Base-by-base conservation (phyloP, 2,113 vertebrate genomes). In the Hippocampus abdominalis region DNA sequence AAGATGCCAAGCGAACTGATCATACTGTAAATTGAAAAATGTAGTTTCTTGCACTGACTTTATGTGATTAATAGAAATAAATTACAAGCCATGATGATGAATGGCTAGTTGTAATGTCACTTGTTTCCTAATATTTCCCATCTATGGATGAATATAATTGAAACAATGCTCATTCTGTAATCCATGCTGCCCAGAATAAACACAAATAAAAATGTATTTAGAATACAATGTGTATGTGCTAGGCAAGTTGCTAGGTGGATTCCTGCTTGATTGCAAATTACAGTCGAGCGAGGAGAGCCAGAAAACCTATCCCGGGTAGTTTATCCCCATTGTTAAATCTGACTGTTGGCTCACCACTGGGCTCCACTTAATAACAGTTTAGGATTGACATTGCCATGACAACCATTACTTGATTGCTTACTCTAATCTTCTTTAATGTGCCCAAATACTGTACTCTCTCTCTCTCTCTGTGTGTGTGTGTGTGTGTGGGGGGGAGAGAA, bases 361-460 rank as follows among this genome's bases (percentile, higher is more conserved):
- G 87, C 82, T 84, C 84, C 70, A 76, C 80, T 86, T 90, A 92
- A 91, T 90, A 79, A 90, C 84, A 88, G 79, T 84, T 81, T 78
- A 84, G 81, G 83, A 79, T 83, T 86, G 75, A 54, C 64, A 87
- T 90, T 90, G 71, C 86, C 83, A 86, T 89, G 82, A 63, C 83
- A 71, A 92, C 91, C 72, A 75, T 70, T 66, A 78, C 84, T 89
- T 92, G 87, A 92, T 91, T 91, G 88, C 88, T 84, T 81, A 81
- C 77, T 81, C 76, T 92, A 93, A 93, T 92, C 88, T 87, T 83
- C 87, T 90, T 90, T 91, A 91, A 90, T 92, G 84, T 92, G 80
- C 87, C 86, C 89, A 92, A 89, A 92, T 90, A 77, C 81, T 78
- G n/a, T n/a, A n/a, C 80, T 76, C 71, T 64, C 63, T 60, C 59